Conservation (phyloP, 2,113 vertebrate genomes). For the Cyprinodon tularosa region DNA sequence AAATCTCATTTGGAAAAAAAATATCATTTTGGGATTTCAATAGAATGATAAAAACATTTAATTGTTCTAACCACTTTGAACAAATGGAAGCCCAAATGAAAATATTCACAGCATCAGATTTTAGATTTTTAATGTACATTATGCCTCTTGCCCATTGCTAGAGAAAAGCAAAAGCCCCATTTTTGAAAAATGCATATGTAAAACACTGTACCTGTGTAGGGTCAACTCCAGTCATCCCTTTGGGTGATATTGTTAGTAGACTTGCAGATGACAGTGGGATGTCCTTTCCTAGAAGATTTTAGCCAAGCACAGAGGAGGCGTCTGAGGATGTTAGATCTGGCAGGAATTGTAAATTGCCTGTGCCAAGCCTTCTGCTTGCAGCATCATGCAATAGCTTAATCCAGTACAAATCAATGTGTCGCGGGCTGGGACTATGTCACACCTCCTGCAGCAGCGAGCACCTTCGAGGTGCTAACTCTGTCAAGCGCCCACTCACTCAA, state of each 20-base stretch:
- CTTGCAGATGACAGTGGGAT: slow-evolving; percentile 39
- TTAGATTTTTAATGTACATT: neutral
- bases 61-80: neutral
- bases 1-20: neutral
- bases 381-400: slow-evolving; percentile 71
- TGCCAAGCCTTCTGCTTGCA: slow-evolving; percentile 61
- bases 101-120: neutral
- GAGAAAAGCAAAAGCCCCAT: neutral
- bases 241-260: slow-evolving; percentile 56
- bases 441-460: slow-evolving; percentile 55
- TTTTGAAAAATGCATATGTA: neutral
- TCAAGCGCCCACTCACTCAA: slow-evolving; percentile 58
- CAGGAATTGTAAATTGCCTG: slow-evolving; percentile 68
- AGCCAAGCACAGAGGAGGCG: slow-evolving; percentile 40
- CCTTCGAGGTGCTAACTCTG: slow-evolving; percentile 53
- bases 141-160: neutral
- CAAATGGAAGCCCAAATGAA: neutral
- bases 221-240: slow-evolving; percentile 69
- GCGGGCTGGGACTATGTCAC: slow-evolving; percentile 68
- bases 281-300: slow-evolving; percentile 35
- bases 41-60: neutral
- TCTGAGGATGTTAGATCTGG: slow-evolving; percentile 71
- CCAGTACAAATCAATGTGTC: slow-evolving; percentile 67
- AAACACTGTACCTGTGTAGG: slow-evolving; percentile 68
- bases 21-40: neutral